Percentiles rank a stretch among this genome's conserved stretches.
These are phyloP conservation scores for Cinclus cinclus DNA, from an alignment of 2,113 vertebrate species.

Conservation along the genomic window DNA sequence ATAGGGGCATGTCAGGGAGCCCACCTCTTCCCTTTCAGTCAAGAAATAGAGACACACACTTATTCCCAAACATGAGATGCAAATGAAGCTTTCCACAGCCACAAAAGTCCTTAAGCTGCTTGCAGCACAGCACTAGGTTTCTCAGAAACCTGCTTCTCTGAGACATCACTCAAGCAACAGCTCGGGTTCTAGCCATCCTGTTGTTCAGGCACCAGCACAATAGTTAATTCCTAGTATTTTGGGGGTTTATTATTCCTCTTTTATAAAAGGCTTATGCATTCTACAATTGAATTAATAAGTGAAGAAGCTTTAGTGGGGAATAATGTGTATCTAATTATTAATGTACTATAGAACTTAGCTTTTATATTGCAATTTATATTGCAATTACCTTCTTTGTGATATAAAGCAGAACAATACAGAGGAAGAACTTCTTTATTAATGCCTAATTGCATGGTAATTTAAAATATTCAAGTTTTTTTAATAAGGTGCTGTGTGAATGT, in stretches of 20 bases:
- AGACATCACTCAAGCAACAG: neutral
- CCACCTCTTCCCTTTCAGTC: neutral
- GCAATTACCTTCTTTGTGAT: constrained; percentile 81
- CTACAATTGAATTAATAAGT: constrained; percentile 61
- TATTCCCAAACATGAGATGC: constrained; percentile 2
- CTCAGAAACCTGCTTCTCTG: neutral
- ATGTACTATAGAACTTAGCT: constrained; percentile 78
- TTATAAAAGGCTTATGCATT: constrained; percentile 68
- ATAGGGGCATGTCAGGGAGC: neutral
- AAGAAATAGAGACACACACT: neutral
- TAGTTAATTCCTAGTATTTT: constrained; percentile 37
- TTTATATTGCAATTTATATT: constrained; percentile 82
- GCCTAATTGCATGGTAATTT: constrained; percentile 83
- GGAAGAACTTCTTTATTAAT: constrained; percentile 81
- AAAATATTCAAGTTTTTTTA: constrained; percentile 80
- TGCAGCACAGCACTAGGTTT: neutral
- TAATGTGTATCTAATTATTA: constrained; percentile 82
- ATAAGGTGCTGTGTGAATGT: constrained; percentile 80
- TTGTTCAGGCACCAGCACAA: constrained; percentile 28
- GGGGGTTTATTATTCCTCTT: constrained; percentile 28
- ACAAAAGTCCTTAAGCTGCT: neutral
- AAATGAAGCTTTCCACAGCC: constrained; percentile 1
- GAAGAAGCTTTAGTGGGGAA: constrained; percentile 72
- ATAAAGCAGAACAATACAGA: constrained; percentile 82
- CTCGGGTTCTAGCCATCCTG: neutral